A percentile compares a stretch with the other conserved stretches of the same genome.
Evolutionary conservation across 1,140 invertebrate genomes (phyloP).

Genomic region (Asobara japonica): DNA sequence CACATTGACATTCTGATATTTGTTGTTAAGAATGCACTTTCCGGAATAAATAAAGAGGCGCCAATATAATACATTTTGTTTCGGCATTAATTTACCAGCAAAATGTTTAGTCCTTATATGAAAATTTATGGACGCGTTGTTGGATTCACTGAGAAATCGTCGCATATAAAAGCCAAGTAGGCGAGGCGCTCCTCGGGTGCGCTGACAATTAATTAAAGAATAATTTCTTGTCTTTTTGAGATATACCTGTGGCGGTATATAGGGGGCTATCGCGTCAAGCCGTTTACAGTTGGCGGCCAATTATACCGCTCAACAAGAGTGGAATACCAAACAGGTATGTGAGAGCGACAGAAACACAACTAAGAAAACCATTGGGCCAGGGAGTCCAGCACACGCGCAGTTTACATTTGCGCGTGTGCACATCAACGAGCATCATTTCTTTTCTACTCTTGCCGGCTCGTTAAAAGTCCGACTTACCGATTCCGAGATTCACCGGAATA

Average conservation of each 20-base stretch:
- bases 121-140: constrained; percentile 46
- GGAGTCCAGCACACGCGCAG: constrained; percentile 32
- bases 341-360: constrained; percentile 30
- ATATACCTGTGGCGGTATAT: background rate
- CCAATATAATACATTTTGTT: constrained; percentile 17
- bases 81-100: background rate
- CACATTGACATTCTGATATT: background rate
- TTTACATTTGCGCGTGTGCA: background rate
- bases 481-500: background rate
- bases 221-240: constrained; percentile 65
- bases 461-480: background rate
- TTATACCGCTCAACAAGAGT: constrained; percentile 61
- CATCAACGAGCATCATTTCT: background rate
- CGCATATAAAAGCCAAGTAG: constrained; percentile 5
- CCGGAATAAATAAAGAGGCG: constrained; percentile 1
- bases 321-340: constrained; percentile 62
- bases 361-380: constrained; percentile 25
- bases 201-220: constrained; percentile 68
- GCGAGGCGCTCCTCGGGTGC: constrained; percentile 37
- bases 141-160: background rate
- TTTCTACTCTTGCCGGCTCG: background rate
- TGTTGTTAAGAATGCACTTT: background rate
- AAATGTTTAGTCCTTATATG: constrained; percentile 47
- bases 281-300: constrained; percentile 64
- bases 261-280: constrained; percentile 34